Percentiles rank a stretch among this genome's conserved stretches.
Evolutionary conservation across 2,113 vertebrate genomes (phyloP).

Genomic region (Albula glossodonta): DNA sequence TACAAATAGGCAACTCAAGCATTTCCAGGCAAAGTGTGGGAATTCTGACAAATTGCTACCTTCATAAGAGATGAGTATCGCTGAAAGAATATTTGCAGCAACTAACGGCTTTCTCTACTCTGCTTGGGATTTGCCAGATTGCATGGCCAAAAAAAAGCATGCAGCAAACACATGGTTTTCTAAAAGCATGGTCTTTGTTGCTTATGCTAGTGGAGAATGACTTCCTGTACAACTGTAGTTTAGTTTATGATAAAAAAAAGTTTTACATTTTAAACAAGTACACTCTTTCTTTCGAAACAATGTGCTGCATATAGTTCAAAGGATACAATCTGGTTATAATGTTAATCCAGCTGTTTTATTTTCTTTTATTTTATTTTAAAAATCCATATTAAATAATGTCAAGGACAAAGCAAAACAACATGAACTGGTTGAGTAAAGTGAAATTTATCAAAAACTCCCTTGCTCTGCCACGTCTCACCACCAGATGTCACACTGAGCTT

Average conservation of each 20-base stretch:
- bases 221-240: not conserved
- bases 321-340: not conserved
- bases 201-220: not conserved
- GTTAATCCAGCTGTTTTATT: not conserved
- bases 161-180: not conserved
- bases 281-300: not conserved
- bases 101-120: not conserved
- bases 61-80: not conserved
- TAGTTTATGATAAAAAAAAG: not conserved
- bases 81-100: not conserved
- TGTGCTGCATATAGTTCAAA: too few species aligned
- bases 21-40: not conserved
- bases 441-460: not conserved
- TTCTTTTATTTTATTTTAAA: not conserved
- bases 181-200: not conserved
- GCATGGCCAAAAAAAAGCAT: not conserved
- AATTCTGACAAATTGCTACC: not conserved
- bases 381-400: not conserved
- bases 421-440: not conserved
- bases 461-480: slow-evolving; percentile 18
- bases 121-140: not conserved
- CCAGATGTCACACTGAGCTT: slow-evolving; percentile 31
- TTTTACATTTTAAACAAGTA: not conserved
- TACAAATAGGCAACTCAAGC: not conserved
- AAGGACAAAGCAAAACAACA: not conserved